Percentiles rank a stretch among this genome's conserved stretches.
These are phyloP conservation scores for Sepioteuthis lessoniana DNA, from an alignment of 2,888 invertebrate species.

Conservation along the genomic window DNA sequence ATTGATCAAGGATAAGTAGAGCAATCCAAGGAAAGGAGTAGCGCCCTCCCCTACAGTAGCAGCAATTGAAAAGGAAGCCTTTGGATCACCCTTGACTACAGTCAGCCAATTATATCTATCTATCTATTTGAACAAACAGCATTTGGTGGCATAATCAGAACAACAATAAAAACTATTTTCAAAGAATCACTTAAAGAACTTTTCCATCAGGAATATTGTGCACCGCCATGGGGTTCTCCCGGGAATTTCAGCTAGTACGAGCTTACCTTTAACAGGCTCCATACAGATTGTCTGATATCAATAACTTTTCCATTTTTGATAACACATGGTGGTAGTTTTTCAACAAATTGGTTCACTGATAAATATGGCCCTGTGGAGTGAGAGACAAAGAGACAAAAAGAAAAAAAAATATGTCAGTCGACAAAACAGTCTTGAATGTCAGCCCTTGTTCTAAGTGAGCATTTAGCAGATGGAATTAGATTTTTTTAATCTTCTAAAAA, in stretches of 20 bases:
- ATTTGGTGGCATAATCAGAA: no score
- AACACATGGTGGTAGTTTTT: conserved; percentile 69
- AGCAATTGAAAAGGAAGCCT: no score
- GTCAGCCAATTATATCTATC: no score
- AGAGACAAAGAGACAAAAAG: not conserved
- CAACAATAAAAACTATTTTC: no score
- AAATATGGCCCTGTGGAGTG: conserved; percentile 62
- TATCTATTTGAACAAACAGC: no score
- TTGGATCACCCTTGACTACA: no score
- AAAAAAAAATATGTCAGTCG: not conserved
- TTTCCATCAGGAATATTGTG: no score
- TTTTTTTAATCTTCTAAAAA: not conserved
- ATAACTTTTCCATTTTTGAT: conserved; percentile 72
- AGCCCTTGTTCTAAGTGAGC: not conserved
- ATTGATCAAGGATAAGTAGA: no score
- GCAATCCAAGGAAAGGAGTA: no score
- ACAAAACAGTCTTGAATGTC: not conserved
- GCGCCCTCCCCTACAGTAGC: no score
- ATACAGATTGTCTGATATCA: conserved; percentile 69
- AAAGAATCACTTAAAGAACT: no score
- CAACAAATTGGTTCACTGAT: conserved; percentile 70
- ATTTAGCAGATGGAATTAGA: not conserved
- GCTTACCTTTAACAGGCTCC: conserved; percentile 63
- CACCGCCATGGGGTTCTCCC: no score
- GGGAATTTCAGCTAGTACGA: not conserved